These are phyloP conservation scores for Coregonus clupeaformis DNA, from an alignment of 2,113 vertebrate genomes.

Conservation along the genomic window DNA sequence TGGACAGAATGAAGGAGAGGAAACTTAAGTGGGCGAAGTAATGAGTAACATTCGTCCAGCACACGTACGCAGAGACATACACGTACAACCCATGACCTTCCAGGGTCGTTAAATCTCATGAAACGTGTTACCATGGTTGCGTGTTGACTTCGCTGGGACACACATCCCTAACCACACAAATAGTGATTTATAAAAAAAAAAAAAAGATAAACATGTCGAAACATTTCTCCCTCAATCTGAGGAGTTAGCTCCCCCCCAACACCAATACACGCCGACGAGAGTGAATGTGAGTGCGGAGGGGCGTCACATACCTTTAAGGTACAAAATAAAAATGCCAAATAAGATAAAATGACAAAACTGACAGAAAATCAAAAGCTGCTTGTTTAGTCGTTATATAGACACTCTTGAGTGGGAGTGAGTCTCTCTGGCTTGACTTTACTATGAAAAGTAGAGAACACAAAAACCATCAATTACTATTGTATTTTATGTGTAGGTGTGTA, in stretches of 20 bases:
- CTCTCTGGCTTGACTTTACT: constrained; percentile 10
- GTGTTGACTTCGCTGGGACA: constrained; percentile 37
- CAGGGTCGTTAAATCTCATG: constrained; percentile 19
- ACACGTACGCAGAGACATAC: constrained; percentile 6
- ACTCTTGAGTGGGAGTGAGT: constrained; percentile 8
- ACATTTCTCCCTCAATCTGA: constrained; percentile 76
- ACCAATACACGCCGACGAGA: constrained; percentile 48
- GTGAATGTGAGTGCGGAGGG: constrained; percentile 31
- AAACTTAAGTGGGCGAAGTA: neutral
- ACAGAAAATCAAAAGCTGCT: constrained; percentile 17
- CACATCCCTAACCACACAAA: constrained; percentile 31
- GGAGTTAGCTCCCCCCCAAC: constrained; percentile 59
- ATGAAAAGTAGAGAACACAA: constrained; percentile 3
- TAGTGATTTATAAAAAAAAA: constrained; percentile 22
- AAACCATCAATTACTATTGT: neutral
- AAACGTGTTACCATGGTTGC: constrained; percentile 21
- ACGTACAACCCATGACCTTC: constrained; percentile 36
- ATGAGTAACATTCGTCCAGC: constrained; percentile 28
- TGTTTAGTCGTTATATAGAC: constrained; percentile 12
- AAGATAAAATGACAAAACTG: constrained; percentile 56
- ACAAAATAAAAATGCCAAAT: constrained; percentile 69
- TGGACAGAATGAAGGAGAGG: constrained; percentile 23
- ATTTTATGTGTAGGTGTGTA: constrained; percentile 26
- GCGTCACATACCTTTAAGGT: constrained; percentile 77
- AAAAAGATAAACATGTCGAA: constrained; percentile 37